Conservation (phyloP, 2,888 invertebrate genomes). For the Hyalella azteca region DNA sequence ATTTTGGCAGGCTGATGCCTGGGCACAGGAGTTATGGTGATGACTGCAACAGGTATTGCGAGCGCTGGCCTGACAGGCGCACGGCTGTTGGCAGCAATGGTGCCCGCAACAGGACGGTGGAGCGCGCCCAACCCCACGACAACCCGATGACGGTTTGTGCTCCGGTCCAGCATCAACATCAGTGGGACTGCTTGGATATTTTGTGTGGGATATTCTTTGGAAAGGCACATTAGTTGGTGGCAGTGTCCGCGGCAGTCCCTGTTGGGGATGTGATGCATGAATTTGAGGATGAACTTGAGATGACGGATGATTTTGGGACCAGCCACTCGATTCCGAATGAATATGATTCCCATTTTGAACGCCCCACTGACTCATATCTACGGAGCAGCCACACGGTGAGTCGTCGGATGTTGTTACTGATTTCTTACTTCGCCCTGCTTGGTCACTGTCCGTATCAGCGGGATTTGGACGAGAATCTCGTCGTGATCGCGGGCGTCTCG, state of each 20-base stretch:
- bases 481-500: constrained; percentile 11
- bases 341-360: neutral
- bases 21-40: neutral
- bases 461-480: constrained; percentile 8
- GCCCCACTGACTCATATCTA: constrained; percentile 26
- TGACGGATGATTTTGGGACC: neutral
- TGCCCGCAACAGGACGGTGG: neutral
- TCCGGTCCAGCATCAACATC: neutral
- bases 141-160: neutral
- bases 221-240: neutral
- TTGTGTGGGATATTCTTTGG: constrained; percentile 23
- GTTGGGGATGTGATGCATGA: constrained; percentile 3
- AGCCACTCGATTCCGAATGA: neutral
- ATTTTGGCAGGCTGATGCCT: neutral
- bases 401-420: neutral
- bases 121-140: neutral
- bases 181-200: constrained; percentile 15
- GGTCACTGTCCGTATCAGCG: constrained; percentile 18
- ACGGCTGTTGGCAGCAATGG: constrained; percentile 8
- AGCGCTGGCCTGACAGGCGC: neutral
- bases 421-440: neutral
- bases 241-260: neutral
- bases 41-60: neutral
- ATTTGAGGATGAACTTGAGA: neutral
- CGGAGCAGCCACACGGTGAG: neutral